These are phyloP conservation scores for Dolichoris vasculosae DNA, from an alignment of 1,140 invertebrate species.

Conservation along the genomic window DNA sequence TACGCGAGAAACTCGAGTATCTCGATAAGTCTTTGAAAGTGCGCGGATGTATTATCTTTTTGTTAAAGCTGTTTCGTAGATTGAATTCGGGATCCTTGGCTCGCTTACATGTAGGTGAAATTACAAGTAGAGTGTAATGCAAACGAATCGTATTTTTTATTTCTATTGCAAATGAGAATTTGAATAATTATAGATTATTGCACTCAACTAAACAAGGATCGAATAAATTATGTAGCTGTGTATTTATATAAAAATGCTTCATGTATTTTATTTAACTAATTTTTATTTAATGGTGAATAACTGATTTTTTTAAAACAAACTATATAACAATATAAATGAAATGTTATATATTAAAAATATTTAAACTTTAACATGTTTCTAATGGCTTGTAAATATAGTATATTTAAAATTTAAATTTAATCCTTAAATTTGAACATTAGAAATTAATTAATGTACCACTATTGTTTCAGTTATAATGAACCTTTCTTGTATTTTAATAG, in stretches of 20 bases:
- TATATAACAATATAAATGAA: no score
- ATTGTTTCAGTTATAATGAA: background rate
- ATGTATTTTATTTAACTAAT: background rate
- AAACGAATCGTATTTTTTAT: no score
- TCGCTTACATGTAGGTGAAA: background rate
- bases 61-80: background rate
- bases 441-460: background rate
- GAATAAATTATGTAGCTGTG: background rate
- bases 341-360: no score
- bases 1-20: background rate
- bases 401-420: no score
- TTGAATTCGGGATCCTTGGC: background rate
- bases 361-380: no score
- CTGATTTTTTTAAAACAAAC: no score
- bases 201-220: no score
- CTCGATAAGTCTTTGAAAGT: background rate
- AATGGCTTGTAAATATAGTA: no score
- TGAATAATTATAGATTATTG: no score
- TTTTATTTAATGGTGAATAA: background rate
- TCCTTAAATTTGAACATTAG: background rate
- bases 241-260: background rate
- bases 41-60: background rate
- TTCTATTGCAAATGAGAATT: no score
- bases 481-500: background rate
- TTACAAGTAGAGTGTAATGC: background rate